Conservation (phyloP, 92 coral and sea anemone genomes). For the Montipora capitata region DNA sequence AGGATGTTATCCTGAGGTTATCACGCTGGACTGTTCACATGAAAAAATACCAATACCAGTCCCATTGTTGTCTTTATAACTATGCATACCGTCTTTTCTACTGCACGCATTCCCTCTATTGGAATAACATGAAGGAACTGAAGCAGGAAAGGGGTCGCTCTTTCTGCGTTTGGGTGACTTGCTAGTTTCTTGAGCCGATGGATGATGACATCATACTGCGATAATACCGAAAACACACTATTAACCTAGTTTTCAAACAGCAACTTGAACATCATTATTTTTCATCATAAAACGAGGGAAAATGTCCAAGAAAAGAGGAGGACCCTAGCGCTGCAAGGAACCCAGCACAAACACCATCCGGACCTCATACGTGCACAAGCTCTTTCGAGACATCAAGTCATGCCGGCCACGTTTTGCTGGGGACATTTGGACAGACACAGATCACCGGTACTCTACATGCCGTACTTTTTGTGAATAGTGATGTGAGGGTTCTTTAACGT, state of each 20-base stretch:
- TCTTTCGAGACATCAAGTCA: too few species aligned
- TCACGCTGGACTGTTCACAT: too few species aligned
- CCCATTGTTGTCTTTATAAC: not conserved
- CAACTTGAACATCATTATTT: not conserved
- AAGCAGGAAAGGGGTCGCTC: conserved; percentile 75
- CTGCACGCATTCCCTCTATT: conserved; percentile 80
- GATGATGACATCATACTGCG: conserved; percentile 86
- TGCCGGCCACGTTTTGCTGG: too few species aligned
- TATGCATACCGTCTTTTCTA: conserved; percentile 57
- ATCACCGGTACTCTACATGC: too few species aligned
- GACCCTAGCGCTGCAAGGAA: too few species aligned
- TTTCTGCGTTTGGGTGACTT: conserved; percentile 58
- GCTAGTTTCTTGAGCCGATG: conserved; percentile 94
- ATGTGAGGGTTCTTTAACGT: too few species aligned
- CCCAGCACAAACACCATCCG: too few species aligned
- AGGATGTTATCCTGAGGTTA: too few species aligned
- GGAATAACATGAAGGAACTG: conserved; percentile 78
- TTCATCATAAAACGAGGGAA: not conserved
- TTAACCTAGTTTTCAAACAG: not conserved
- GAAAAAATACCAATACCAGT: not conserved
- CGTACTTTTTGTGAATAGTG: too few species aligned
- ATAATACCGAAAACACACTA: not conserved
- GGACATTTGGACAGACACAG: too few species aligned
- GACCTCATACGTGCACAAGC: too few species aligned
- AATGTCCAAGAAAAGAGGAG: too few species aligned